phyloP scores from a whole-genome alignment of 2,888 invertebrate species.

The Achlya flavicornis region DNA sequence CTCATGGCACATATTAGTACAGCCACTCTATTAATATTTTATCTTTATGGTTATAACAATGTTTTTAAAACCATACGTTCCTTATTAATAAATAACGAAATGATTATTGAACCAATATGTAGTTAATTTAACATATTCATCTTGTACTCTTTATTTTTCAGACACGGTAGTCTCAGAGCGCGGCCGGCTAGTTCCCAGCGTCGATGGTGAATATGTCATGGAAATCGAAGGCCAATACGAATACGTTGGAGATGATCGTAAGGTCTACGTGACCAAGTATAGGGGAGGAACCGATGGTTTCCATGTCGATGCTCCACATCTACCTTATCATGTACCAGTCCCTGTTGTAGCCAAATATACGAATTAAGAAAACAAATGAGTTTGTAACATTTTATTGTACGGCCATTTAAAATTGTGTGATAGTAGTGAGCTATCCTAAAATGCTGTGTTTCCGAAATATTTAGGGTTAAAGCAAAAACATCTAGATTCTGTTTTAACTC shows the following conservation, averaged over 20 bases:
- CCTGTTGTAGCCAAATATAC: constrained; percentile 25
- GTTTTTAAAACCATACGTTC: too few species aligned
- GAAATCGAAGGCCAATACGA: constrained; percentile 59
- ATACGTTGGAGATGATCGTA: constrained; percentile 56
- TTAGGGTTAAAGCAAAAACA: too few species aligned
- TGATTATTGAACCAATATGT: too few species aligned
- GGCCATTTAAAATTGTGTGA: too few species aligned
- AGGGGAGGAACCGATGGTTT: constrained; percentile 54
- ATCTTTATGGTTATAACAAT: too few species aligned
- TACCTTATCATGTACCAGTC: constrained; percentile 45
- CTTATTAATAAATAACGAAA: too few species aligned
- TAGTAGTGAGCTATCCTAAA: too few species aligned
- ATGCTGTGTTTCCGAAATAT: too few species aligned
- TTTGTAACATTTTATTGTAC: too few species aligned
- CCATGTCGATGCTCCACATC: constrained; percentile 51
- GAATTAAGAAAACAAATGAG: not conserved
- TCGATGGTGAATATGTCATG: constrained; percentile 48
- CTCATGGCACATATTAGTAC: too few species aligned
- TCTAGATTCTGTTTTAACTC: too few species aligned
- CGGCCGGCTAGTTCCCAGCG: constrained; percentile 47
- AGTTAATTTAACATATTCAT: not conserved
- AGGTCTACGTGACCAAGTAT: constrained; percentile 54
- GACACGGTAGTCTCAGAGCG: constrained; percentile 62
- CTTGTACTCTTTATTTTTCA: constrained; percentile 24
- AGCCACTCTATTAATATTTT: too few species aligned